Evolutionary conservation across 2,888 invertebrate genomes (phyloP), one percentile per base, ranked within the genome.

Genomic region (Eretmocerus hayati): DNA sequence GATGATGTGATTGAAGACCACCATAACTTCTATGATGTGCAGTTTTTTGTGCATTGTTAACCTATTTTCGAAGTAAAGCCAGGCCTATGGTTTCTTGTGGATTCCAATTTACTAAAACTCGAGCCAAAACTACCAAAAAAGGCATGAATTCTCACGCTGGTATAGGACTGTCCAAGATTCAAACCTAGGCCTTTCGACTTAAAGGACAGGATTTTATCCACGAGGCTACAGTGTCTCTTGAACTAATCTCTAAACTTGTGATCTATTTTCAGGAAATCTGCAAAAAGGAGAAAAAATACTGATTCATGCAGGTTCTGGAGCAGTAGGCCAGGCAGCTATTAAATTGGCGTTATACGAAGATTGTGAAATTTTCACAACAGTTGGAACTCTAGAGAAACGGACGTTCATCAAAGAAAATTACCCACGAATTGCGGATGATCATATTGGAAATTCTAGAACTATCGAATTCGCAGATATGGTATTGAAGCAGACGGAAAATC

Each of bases 371-470:
- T 80, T 72, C 65, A 81, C 82, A 1, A 83, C 83, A 4, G 81
- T 82, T 22, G 80, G 75, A 2, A 76, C 77, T 0, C 60, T 66
- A 2, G 75, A 79, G 46, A 81, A 81, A 60, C 62, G 74, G 32
- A 71, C 74, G 18, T 83, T 79, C 61, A 73, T 84, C 23, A 74
- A 72, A 58, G 64, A 67, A 22, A 58, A 42, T 19, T 84, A 81
- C 62, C 81, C 83, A 0, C 62, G 69, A 53, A 80, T 75, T 19
- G 63, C 64, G 8, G 81, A 81, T 21, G 62, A 71, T 42, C 80
- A 90, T 64, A 90, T 96, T 63, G 88, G 90, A 18, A 90, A 92
- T 70, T 90, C 94, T 8, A 81, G 91, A 59, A 86, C 92, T 65
- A 78, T 83, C 0, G 82, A 85, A 1, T 97, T 97, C 69, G 94